Base-by-base conservation (phyloP, 1,140 invertebrate genomes). In the Drosophila pectinifera region DNA sequence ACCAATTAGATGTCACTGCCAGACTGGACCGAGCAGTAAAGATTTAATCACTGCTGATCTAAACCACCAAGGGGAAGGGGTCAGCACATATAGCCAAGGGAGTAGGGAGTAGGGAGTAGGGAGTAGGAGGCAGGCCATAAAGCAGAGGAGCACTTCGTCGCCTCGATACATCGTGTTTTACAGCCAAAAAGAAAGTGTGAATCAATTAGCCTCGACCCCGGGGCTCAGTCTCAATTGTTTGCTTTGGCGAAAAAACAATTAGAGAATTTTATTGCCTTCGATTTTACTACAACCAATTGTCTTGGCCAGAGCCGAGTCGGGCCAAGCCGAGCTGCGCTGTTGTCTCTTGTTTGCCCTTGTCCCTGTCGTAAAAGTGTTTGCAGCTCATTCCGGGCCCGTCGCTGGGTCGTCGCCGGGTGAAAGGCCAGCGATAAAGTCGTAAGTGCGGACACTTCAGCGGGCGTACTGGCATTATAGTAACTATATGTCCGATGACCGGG, bases 131-230 rank as follows among this genome's bases (percentile, higher is more conserved):
- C 5, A 28, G 36, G 18, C 46, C 67, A 43, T 69, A 73, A 73
- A 58, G 13, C 39, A 43, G 58, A 34, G 56, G 48, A 55, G 38
- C 61, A 48, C 56, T 75, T 61, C 45, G 49, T 28, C 39, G 55
- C 56, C 39, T 56, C 49, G 59, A 77, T 78, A 89, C 84, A 89
- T 83, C 77, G 81, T 84, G 62, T 89, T 89, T 89, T 84, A 90
- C 80, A 80, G 80, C 80, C 85, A 70, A 80, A 84, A 89, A 89
- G 85, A 89, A 89, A 89, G 84, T 89, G 85, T 89, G 85, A 89
- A 89, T 89, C 84, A 89, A 89, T 90, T 89, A 89, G 85, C 45
- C 76, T 48, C 83, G 43, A 64, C 16, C 59, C 43, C 42, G 10
- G 31, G 58, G 20, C 72, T 46, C 73, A 76, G 75, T 76, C 73